Percentiles rank a stretch among this genome's conserved stretches.
These are phyloP conservation scores for Gasteruption jaculator DNA, from an alignment of 2,888 invertebrate genomes.

Conservation along the genomic window DNA sequence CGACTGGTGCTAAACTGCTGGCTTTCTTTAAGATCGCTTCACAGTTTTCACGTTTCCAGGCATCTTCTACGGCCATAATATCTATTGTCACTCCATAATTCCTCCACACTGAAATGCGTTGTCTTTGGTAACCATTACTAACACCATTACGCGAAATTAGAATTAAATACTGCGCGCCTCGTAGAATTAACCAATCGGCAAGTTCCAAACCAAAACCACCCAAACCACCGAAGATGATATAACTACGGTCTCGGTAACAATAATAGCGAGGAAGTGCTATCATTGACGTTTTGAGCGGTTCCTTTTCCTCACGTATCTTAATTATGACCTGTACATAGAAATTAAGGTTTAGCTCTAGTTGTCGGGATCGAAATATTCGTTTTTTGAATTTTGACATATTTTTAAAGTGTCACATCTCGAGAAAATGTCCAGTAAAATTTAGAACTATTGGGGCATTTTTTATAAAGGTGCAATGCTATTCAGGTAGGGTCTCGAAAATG, in stretches of 20 bases:
- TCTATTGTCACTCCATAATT: conserved; percentile 65
- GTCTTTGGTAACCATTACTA: conserved; percentile 75
- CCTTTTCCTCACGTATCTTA: conserved; percentile 34
- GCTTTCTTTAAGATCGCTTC: conserved; percentile 62
- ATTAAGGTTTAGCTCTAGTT: conserved; percentile 1
- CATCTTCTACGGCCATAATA: conserved; percentile 66
- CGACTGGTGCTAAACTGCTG: conserved; percentile 54
- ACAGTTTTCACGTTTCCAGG: conserved; percentile 68
- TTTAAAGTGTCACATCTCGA: too few species aligned
- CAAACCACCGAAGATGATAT: conserved; percentile 74
- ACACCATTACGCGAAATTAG: conserved; percentile 78
- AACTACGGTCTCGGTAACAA: conserved; percentile 53
- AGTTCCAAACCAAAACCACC: conserved; percentile 92
- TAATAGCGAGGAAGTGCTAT: conserved; percentile 54
- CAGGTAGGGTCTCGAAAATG: too few species aligned
- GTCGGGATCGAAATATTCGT: too few species aligned
- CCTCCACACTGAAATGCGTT: conserved; percentile 65
- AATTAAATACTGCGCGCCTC: conserved; percentile 76
- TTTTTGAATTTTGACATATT: too few species aligned
- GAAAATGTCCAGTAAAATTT: too few species aligned
- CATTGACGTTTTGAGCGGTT: conserved; percentile 30
- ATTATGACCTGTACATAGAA: conserved; percentile 30
- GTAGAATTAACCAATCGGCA: conserved; percentile 77
- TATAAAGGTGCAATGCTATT: too few species aligned
- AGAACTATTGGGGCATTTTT: too few species aligned